These are phyloP conservation scores for Myrmecophaga tridactyla DNA, from an alignment of 2,113 vertebrate species.

Conservation along the genomic window DNA sequence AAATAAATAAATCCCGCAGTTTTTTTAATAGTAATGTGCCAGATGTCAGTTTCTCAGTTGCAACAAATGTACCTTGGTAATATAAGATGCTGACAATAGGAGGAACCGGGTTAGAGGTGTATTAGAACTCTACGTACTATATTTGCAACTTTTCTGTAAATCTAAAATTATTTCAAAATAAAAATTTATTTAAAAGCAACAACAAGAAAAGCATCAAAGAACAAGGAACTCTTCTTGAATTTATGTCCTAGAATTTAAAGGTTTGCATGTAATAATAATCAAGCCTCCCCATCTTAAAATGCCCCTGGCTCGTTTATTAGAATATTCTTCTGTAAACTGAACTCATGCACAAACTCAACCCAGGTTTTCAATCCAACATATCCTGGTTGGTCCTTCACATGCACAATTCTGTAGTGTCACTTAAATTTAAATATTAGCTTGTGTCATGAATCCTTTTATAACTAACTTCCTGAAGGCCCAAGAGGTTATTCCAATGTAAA, in stretches of 20 bases:
- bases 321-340: constrained; percentile 7
- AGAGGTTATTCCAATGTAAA: constrained; percentile 1
- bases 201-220: constrained; percentile 5
- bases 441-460: neutral
- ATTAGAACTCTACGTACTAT: neutral
- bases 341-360: neutral
- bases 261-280: constrained; percentile 18
- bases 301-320: neutral
- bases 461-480: neutral
- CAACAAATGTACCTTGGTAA: neutral
- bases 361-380: constrained; percentile 19
- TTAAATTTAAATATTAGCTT: neutral
- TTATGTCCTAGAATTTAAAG: constrained; percentile 3
- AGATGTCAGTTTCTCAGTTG: constrained; percentile 1
- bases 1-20: neutral
- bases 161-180: constrained; percentile 42
- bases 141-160: constrained; percentile 22
- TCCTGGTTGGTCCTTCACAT: neutral
- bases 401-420: neutral
- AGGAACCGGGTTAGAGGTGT: neutral
- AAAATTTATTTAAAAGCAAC: constrained; percentile 3
- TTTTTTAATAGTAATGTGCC: neutral
- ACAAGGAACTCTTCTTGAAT: constrained; percentile 12
- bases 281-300: constrained; percentile 30
- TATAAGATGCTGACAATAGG: neutral